These are phyloP conservation scores for Lamellibrachia satsuma DNA, from an alignment of 2,888 invertebrate species.

Conservation along the genomic window DNA sequence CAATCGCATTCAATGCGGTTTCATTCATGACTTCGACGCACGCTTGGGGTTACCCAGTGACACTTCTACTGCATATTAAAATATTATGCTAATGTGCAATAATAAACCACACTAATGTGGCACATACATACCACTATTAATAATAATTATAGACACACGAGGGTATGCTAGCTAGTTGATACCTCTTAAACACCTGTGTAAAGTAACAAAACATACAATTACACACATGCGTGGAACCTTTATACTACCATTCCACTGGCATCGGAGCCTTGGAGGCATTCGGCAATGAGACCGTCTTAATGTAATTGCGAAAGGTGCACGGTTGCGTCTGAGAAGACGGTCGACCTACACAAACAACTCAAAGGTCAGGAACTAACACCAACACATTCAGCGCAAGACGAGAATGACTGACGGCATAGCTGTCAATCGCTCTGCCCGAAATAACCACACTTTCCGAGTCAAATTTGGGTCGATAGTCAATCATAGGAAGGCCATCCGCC, in stretches of 20 bases:
- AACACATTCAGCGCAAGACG: background rate
- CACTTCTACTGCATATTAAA: background rate
- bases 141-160: background rate
- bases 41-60: background rate
- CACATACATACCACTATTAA: background rate
- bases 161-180: background rate
- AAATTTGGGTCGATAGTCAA: slow-evolving; percentile 3
- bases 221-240: background rate
- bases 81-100: background rate
- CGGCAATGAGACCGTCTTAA: background rate
- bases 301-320: background rate
- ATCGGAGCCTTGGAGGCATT: background rate
- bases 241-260: background rate
- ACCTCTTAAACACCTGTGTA: background rate
- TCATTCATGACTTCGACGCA: background rate
- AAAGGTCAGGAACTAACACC: background rate
- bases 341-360: background rate
- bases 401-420: background rate
- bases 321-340: background rate
- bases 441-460: background rate
- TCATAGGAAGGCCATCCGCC: background rate
- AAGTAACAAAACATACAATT: background rate
- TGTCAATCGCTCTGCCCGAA: background rate
- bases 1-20: background rate
- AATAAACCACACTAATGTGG: background rate